phyloP scores from a whole-genome alignment of 2,797 vertebrate species.

The Onychomys arenicola region DNA sequence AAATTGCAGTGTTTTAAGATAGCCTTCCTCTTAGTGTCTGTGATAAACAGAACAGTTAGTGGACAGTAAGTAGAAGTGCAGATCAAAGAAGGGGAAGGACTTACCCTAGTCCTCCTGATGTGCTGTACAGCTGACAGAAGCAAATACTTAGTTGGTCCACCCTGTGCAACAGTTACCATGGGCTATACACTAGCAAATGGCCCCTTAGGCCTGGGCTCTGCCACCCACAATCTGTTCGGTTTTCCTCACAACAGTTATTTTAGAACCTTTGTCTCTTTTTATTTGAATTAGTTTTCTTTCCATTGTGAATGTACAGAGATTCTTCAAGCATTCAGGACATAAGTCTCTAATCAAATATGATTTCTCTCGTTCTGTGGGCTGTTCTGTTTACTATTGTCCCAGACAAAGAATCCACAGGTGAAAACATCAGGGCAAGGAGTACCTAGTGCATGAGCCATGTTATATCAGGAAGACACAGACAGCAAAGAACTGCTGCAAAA shows the following conservation, averaged over 20 bases:
- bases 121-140: not conserved
- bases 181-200: not conserved
- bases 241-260: not conserved
- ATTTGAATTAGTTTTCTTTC: not conserved
- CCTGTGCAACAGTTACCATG: not conserved
- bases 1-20: not conserved
- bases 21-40: not conserved
- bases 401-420: not conserved
- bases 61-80: not conserved
- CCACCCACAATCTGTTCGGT: not conserved
- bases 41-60: conserved; percentile 2
- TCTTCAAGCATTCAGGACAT: not conserved
- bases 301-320: not conserved
- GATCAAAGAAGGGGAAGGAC: not conserved
- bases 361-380: not conserved
- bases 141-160: not conserved
- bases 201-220: not conserved
- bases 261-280: not conserved
- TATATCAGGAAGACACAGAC: not conserved
- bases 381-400: not conserved
- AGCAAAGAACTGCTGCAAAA: not conserved
- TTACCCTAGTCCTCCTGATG: not conserved
- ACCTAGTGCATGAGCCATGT: not conserved
- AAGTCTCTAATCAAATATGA: not conserved
- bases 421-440: not conserved